phyloP scores from a whole-genome alignment of 2,113 vertebrate genomes.

The Bufo bufo region DNA sequence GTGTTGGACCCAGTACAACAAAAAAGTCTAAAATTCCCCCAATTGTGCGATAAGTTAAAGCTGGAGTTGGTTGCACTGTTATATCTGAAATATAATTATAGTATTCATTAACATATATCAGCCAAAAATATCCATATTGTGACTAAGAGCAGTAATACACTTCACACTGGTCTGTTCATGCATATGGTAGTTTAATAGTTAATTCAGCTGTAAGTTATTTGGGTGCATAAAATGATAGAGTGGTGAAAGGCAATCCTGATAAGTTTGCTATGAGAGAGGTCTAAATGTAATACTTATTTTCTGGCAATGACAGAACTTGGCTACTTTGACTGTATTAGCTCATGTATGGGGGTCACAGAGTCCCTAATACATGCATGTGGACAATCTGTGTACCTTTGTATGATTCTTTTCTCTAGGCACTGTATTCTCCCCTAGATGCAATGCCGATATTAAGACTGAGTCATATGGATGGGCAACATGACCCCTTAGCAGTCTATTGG shows the following conservation, averaged over 20 bases:
- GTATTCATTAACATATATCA: background rate
- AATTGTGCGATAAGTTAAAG: constrained; percentile 85
- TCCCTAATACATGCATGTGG: too few species aligned
- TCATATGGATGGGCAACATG: too few species aligned
- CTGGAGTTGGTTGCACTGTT: constrained; percentile 86
- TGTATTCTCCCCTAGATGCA: too few species aligned
- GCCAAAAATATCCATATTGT: background rate
- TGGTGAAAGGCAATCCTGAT: background rate
- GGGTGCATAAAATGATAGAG: background rate
- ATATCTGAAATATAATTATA: constrained; percentile 76
- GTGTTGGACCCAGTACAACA: constrained; percentile 86
- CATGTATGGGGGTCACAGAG: too few species aligned
- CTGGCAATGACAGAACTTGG: too few species aligned
- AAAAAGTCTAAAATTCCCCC: constrained; percentile 95
- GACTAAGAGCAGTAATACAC: background rate
- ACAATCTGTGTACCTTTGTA: too few species aligned
- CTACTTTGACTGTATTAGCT: too few species aligned
- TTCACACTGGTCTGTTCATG: background rate
- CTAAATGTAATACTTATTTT: too few species aligned
- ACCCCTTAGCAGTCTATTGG: too few species aligned
- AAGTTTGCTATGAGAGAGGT: background rate
- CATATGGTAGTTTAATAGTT: background rate
- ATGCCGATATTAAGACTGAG: too few species aligned
- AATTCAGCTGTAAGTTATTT: background rate
- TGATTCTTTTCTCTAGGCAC: too few species aligned